These are phyloP conservation scores for Notospermus geniculatus DNA, from an alignment of 1,140 invertebrate genomes.

Conservation along the genomic window DNA sequence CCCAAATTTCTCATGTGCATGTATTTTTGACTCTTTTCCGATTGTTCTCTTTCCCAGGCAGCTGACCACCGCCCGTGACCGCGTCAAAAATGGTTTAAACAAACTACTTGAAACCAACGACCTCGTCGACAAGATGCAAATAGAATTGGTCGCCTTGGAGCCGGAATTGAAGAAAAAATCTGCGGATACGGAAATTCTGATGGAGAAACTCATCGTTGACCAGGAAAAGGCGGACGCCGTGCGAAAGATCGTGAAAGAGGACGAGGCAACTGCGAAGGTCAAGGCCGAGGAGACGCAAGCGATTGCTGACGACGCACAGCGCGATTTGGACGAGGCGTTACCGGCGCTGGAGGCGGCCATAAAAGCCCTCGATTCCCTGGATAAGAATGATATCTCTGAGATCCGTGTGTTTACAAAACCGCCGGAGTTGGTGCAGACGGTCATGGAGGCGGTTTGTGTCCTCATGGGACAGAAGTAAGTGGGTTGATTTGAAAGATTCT, in stretches of 20 bases:
- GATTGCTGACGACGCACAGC: slow-evolving; percentile 56
- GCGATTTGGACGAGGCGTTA: slow-evolving; percentile 76
- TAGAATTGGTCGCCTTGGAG: slow-evolving; percentile 53
- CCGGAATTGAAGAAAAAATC: slow-evolving; percentile 56
- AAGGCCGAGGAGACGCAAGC: slow-evolving; percentile 57
- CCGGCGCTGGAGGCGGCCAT: slow-evolving; percentile 80
- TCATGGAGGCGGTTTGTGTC: slow-evolving; percentile 83
- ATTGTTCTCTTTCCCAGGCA: slow-evolving; percentile 33
- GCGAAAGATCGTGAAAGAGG: slow-evolving; percentile 54
- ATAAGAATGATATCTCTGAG: slow-evolving; percentile 88
- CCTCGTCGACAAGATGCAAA: slow-evolving; percentile 56
- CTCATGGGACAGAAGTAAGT: slow-evolving; percentile 75
- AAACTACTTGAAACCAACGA: slow-evolving; percentile 57
- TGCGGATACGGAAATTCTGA: slow-evolving; percentile 50
- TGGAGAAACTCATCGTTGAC: slow-evolving; percentile 55
- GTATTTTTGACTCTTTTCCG: background rate
- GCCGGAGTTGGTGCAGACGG: slow-evolving; percentile 56
- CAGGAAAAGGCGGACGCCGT: slow-evolving; percentile 56
- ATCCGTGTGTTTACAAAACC: slow-evolving; percentile 78
- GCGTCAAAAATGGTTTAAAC: slow-evolving; percentile 54
- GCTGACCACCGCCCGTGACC: slow-evolving; percentile 43
- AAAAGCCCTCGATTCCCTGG: slow-evolving; percentile 76
- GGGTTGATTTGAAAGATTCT: no score
- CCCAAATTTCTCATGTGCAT: slow-evolving; percentile 3
- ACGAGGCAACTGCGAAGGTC: slow-evolving; percentile 54